phyloP scores from a whole-genome alignment of 2,797 vertebrate genomes.

The Cynodonichthys magdalenae region DNA sequence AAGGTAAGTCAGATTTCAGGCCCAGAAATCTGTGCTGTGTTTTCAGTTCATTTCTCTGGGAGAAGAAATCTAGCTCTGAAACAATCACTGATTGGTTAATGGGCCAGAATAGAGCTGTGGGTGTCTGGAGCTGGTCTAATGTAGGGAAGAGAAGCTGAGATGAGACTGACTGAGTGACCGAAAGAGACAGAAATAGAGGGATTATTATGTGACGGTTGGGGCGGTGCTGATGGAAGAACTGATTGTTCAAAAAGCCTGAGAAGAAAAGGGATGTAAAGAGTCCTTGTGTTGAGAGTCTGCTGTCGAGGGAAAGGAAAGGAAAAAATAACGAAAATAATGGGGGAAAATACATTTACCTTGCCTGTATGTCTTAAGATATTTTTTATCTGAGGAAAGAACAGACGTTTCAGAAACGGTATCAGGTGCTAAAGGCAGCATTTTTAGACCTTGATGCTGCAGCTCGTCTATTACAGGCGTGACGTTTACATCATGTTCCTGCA shows the following conservation, averaged over 20 bases:
- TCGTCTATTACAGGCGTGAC: not conserved
- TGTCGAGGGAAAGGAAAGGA: slow-evolving; percentile 1
- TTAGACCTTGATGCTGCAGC: not conserved
- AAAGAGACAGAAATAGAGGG: slow-evolving; percentile 37
- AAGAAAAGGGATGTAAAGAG: slow-evolving; percentile 28
- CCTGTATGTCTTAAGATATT: not conserved
- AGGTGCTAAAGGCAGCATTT: not conserved
- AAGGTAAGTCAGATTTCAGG: too few species aligned
- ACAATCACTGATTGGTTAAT: slow-evolving; percentile 48
- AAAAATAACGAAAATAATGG: not conserved
- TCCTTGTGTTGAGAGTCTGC: slow-evolving; percentile 24
- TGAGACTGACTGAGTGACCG: slow-evolving; percentile 29
- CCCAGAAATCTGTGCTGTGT: not conserved
- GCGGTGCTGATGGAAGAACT: slow-evolving; percentile 10
- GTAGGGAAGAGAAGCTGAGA: slow-evolving; percentile 45
- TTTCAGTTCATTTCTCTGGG: not conserved
- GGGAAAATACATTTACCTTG: not conserved
- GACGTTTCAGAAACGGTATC: not conserved
- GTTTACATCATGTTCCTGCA: not conserved
- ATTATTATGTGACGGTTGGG: slow-evolving; percentile 38
- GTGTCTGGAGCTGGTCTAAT: slow-evolving; percentile 43
- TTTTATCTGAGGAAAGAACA: not conserved
- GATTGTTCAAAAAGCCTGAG: slow-evolving; percentile 29
- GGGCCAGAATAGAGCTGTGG: slow-evolving; percentile 45
- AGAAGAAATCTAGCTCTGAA: slow-evolving; percentile 20